phyloP scores from a whole-genome alignment of 1,140 invertebrate species.

The Episyrphus balteatus region DNA sequence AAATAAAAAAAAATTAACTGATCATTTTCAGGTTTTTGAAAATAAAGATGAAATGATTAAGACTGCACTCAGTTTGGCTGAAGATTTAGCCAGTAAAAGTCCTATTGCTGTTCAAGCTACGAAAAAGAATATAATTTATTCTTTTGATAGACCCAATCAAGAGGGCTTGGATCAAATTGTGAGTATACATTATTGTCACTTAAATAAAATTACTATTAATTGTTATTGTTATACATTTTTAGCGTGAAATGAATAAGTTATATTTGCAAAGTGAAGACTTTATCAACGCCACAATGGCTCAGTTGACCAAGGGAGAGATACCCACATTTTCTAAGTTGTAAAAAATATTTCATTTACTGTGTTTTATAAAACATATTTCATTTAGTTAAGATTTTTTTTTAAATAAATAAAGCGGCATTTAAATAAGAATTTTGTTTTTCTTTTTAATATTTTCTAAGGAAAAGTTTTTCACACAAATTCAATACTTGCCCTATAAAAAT shows the following conservation, averaged over 20 bases:
- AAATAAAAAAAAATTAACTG: no score
- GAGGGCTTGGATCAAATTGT: slow-evolving; percentile 83
- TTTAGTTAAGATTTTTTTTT: no score
- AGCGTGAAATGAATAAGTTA: slow-evolving; percentile 68
- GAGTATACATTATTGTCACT: slow-evolving; percentile 33
- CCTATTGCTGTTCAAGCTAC: slow-evolving; percentile 88
- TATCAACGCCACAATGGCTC: slow-evolving; percentile 61
- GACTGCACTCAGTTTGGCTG: slow-evolving; percentile 60
- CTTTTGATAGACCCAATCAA: slow-evolving; percentile 73
- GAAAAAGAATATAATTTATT: slow-evolving; percentile 75
- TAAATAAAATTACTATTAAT: not conserved
- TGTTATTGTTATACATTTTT: slow-evolving; percentile 32
- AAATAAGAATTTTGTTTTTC: no score
- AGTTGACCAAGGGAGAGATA: slow-evolving; percentile 56
- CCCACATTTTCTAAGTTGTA: slow-evolving; percentile 62
- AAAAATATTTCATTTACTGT: slow-evolving; percentile 10
- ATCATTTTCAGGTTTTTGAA: slow-evolving; percentile 10
- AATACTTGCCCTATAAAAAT: no score
- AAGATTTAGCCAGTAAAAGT: slow-evolving; percentile 76
- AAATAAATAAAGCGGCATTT: no score
- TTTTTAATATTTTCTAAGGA: no score
- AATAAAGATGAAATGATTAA: slow-evolving; percentile 45
- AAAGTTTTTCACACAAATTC: no score
- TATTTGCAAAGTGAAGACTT: slow-evolving; percentile 91
- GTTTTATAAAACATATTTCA: no score